These are phyloP conservation scores for Coenonympha arcania DNA, from an alignment of 2,888 invertebrate species.

Conservation along the genomic window DNA sequence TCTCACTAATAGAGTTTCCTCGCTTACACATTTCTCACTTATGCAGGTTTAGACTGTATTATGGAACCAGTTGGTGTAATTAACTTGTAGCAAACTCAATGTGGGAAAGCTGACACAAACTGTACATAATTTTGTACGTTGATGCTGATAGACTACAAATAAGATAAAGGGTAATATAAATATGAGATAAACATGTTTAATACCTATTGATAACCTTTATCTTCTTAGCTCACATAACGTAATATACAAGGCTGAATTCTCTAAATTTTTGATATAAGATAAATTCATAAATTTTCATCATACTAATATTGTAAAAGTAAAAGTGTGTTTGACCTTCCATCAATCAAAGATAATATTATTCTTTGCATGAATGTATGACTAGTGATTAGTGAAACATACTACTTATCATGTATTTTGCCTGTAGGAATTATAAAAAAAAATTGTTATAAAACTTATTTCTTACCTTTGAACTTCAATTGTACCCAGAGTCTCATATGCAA, in stretches of 20 bases:
- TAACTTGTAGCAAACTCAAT: too few relatives aligned
- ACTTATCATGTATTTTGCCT: too few relatives aligned
- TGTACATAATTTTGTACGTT: not conserved
- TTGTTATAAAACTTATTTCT: constrained; percentile 28
- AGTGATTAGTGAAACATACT: too few relatives aligned
- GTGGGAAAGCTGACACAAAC: not conserved
- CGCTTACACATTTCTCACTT: too few relatives aligned
- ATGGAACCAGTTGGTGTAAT: too few relatives aligned
- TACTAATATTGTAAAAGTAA: too few relatives aligned
- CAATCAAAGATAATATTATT: too few relatives aligned
- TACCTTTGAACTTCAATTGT: constrained; percentile 95
- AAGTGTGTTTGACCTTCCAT: too few relatives aligned
- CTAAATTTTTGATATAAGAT: not conserved
- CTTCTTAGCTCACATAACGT: constrained; percentile 8
- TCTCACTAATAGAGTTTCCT: too few relatives aligned
- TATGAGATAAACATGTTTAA: constrained; percentile 18
- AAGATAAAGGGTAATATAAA: constrained; percentile 18
- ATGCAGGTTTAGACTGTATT: too few relatives aligned
- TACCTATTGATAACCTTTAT: constrained; percentile 23
- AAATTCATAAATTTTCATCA: not conserved
- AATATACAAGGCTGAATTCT: constrained; percentile 14
- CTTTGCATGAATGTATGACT: too few relatives aligned
- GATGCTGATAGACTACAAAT: not conserved
- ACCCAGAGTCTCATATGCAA: constrained; percentile 95
- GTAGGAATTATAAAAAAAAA: too few relatives aligned